Evolutionary conservation across 2,888 invertebrate species (phyloP).

Genomic region (Diadegma fenestrale): DNA sequence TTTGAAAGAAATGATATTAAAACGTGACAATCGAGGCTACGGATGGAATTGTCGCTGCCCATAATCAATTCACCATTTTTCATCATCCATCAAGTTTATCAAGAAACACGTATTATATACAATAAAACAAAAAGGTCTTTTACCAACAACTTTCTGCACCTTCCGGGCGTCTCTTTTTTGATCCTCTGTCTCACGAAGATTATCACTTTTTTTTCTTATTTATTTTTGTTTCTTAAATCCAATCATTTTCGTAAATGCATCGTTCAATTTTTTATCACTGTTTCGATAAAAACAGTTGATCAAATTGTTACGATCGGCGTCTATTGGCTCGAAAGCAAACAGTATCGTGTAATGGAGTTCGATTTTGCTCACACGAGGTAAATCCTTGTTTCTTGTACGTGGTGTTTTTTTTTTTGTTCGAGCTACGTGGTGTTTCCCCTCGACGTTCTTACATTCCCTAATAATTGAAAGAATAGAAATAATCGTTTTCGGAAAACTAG

Average conservation of each 20-base stretch:
- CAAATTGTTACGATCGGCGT: not conserved
- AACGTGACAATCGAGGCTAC: slow-evolving; percentile 36
- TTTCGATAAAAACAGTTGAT: not conserved
- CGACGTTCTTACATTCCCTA: slow-evolving; percentile 58
- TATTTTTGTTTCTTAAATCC: slow-evolving; percentile 5
- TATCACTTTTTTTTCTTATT: slow-evolving; percentile 10
- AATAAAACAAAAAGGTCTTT: slow-evolving; percentile 17
- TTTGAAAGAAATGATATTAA: slow-evolving; percentile 25
- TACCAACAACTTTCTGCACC: slow-evolving; percentile 1
- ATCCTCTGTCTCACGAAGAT: not conserved
- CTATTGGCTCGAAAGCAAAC: not conserved
- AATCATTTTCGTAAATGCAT: not conserved
- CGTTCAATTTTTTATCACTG: slow-evolving; percentile 5
- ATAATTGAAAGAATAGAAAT: slow-evolving; percentile 41
- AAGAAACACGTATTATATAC: slow-evolving; percentile 8
- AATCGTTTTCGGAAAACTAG: slow-evolving; percentile 23
- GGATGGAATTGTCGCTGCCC: slow-evolving; percentile 49
- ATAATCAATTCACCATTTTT: slow-evolving; percentile 57
- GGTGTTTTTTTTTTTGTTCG: slow-evolving; percentile 9
- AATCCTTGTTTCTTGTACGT: slow-evolving; percentile 40
- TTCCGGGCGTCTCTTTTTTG: slow-evolving; percentile 3
- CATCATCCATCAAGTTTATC: slow-evolving; percentile 36
- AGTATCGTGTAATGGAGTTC: slow-evolving; percentile 36
- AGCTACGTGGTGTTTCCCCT: slow-evolving; percentile 8
- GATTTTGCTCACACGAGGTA: slow-evolving; percentile 28